Evolutionary conservation across 2,797 vertebrate genomes (phyloP).

Genomic region (Streptopelia turtur): DNA sequence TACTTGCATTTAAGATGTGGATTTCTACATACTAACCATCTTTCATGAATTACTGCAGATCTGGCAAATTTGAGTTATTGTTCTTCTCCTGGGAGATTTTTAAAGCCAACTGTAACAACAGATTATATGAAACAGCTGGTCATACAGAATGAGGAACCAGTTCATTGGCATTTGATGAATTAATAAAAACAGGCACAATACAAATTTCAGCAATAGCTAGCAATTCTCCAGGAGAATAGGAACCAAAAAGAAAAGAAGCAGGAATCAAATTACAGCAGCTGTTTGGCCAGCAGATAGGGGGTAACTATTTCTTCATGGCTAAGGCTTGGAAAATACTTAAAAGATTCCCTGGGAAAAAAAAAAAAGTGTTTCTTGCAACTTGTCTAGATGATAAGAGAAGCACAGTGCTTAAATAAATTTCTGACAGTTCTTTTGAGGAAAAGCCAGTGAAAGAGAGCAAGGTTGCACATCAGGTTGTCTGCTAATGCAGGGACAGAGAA

Average conservation of each 20-base stretch:
- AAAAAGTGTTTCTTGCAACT: neutral
- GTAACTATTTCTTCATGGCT: neutral
- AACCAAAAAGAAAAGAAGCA: neutral
- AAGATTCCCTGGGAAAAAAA: neutral
- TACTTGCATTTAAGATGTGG: slow-evolving; percentile 34
- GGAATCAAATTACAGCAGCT: neutral
- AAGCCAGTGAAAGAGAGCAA: neutral
- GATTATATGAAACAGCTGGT: slow-evolving; percentile 71
- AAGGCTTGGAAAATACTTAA: neutral
- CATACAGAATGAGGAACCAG: slow-evolving; percentile 61
- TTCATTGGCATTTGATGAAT: slow-evolving; percentile 66
- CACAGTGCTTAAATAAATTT: neutral
- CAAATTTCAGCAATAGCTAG: slow-evolving; percentile 58
- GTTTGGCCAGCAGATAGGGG: slow-evolving; percentile 33
- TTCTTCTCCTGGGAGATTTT: slow-evolving; percentile 55
- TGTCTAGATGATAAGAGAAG: neutral
- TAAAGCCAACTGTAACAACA: slow-evolving; percentile 60
- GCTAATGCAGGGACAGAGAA: neutral
- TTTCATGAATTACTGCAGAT: slow-evolving; percentile 51
- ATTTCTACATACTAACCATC: slow-evolving; percentile 52
- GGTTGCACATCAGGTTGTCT: neutral
- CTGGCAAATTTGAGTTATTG: slow-evolving; percentile 46
- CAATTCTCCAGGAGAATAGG: neutral
- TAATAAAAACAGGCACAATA: slow-evolving; percentile 63
- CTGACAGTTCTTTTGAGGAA: neutral